These are phyloP conservation scores for Hoplodrina ambigua DNA, from an alignment of 2,888 invertebrate genomes.

Conservation along the genomic window DNA sequence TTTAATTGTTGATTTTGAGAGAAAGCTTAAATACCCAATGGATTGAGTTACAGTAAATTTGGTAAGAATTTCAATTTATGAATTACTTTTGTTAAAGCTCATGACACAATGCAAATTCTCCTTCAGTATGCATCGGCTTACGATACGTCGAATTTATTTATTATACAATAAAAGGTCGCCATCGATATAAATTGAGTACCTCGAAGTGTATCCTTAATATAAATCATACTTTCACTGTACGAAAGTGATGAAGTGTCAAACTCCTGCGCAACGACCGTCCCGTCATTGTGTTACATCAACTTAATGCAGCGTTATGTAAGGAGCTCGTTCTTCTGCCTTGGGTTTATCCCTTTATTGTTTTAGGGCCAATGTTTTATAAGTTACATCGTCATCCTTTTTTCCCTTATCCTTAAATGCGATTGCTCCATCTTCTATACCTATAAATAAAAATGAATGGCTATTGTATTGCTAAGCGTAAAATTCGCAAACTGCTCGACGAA, in stretches of 20 bases:
- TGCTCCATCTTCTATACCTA: not conserved
- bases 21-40: not conserved
- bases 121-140: slow-evolving; percentile 19
- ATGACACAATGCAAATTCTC: slow-evolving; percentile 26
- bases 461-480: too few relatives aligned
- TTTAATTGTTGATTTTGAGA: not conserved
- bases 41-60: not conserved
- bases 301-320: slow-evolving; percentile 56
- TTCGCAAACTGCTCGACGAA: too few relatives aligned
- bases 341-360: slow-evolving; percentile 53
- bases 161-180: slow-evolving; percentile 57
- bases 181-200: slow-evolving; percentile 51
- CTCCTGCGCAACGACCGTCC: slow-evolving; percentile 55
- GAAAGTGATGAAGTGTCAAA: slow-evolving; percentile 62
- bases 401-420: not conserved
- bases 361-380: slow-evolving; percentile 21
- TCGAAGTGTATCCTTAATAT: slow-evolving; percentile 61
- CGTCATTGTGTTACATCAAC: slow-evolving; percentile 54
- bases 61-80: not conserved
- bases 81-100: slow-evolving; percentile 5
- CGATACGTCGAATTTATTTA: slow-evolving; percentile 45
- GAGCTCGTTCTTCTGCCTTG: slow-evolving; percentile 31
- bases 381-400: slow-evolving; percentile 9
- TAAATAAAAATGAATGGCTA: too few relatives aligned
- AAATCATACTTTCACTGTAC: slow-evolving; percentile 64